Conservation (phyloP, 2,113 vertebrate species). For the Onychorhynchus coronatus region DNA sequence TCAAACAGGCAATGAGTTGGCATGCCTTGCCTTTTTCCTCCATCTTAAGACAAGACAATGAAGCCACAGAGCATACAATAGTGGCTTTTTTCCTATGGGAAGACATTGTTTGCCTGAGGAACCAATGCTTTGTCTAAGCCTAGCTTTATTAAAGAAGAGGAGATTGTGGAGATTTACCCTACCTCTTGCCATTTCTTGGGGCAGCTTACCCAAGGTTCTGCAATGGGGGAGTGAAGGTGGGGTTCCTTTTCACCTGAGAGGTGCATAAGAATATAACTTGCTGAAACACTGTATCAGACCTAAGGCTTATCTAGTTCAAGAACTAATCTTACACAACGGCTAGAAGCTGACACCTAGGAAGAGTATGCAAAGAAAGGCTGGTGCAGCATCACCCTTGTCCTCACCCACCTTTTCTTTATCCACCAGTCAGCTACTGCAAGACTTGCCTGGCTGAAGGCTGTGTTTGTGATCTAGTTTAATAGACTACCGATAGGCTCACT, state of each 20-base stretch:
- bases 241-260: not conserved
- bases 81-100: not conserved
- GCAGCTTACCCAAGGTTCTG: not conserved
- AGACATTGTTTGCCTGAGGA: slow-evolving; percentile 4
- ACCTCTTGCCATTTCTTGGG: not conserved
- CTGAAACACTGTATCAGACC: not conserved
- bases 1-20: not conserved
- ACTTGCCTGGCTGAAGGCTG: not conserved
- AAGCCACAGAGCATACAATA: slow-evolving; percentile 1
- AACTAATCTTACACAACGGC: not conserved
- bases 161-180: not conserved
- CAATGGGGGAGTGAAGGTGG: not conserved
- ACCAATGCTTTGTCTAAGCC: not conserved
- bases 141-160: not conserved
- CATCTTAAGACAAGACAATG: not conserved
- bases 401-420: not conserved
- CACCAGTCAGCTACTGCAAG: not conserved
- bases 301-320: not conserved
- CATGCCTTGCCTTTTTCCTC: not conserved
- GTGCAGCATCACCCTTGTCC: not conserved
- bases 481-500: not conserved
- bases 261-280: not conserved
- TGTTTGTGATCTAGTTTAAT: not conserved
- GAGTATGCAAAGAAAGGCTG: not conserved
- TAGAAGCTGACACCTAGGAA: not conserved